A percentile compares a stretch with the other conserved stretches of the same genome.
These are phyloP conservation scores for Elegia similella DNA, from an alignment of 2,888 invertebrate genomes.

Conservation along the genomic window DNA sequence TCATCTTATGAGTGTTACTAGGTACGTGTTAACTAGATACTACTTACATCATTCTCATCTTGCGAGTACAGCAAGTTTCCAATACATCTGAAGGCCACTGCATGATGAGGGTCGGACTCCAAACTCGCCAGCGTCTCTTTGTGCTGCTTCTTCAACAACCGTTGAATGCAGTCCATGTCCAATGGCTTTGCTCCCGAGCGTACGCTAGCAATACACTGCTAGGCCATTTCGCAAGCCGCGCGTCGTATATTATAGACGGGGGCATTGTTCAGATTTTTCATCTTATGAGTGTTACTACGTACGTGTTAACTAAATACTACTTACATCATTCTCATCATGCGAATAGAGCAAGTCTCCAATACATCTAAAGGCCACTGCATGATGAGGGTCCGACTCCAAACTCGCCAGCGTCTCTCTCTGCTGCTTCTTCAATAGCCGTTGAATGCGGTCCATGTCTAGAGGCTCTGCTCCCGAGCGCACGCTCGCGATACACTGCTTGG, in stretches of 20 bases:
- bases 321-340: conserved; percentile 86
- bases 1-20: no score
- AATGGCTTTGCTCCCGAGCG: conserved; percentile 72
- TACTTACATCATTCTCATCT: conserved; percentile 86
- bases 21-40: neutral
- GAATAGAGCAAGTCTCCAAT: conserved; percentile 94
- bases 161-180: conserved; percentile 88
- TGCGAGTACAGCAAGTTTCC: conserved; percentile 92
- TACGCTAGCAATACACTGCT: conserved; percentile 46
- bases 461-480: conserved; percentile 61
- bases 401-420: conserved; percentile 85
- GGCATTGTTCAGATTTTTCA: conserved; percentile 88
- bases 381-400: conserved; percentile 89
- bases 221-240: conserved; percentile 82
- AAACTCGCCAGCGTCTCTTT: conserved; percentile 86
- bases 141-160: conserved; percentile 87
- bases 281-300: conserved; percentile 86
- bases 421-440: conserved; percentile 86
- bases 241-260: conserved; percentile 84
- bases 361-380: conserved; percentile 87
- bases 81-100: conserved; percentile 88
- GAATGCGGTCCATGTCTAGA: conserved; percentile 89
- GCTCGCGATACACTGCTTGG: conserved; percentile 55
- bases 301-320: conserved; percentile 37
- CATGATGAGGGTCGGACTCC: conserved; percentile 89